Conservation (phyloP, 1,140 invertebrate species). For the Stenopsyche tienmushanensis region DNA sequence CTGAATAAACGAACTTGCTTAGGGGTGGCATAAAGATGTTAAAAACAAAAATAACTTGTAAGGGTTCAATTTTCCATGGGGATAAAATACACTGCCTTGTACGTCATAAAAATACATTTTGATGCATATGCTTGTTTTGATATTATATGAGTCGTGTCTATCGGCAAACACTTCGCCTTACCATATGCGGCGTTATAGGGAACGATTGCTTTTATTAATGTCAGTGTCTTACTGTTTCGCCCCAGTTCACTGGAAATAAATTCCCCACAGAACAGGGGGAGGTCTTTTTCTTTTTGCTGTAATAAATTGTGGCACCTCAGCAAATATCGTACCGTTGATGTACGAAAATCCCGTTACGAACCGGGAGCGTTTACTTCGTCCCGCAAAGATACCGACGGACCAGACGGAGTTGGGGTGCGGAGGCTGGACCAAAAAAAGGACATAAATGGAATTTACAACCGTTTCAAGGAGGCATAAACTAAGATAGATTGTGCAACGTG, state of each 20-base stretch:
- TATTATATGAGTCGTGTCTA: too few species aligned
- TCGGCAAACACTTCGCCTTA: too few species aligned
- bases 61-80: too few species aligned
- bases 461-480: slow-evolving; percentile 39
- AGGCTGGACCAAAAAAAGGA: slow-evolving; percentile 39
- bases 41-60: too few species aligned
- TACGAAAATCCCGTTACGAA: slow-evolving; percentile 36
- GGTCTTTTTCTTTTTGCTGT: slow-evolving; percentile 25
- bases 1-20: too few species aligned
- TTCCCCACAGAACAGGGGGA: slow-evolving; percentile 4
- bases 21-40: too few species aligned
- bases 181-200: too few species aligned
- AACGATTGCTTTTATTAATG: slow-evolving; percentile 18
- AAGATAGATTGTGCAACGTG: slow-evolving; percentile 40
- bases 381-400: slow-evolving; percentile 2
- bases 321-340: slow-evolving; percentile 35
- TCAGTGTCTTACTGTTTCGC: slow-evolving; percentile 3
- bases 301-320: slow-evolving; percentile 40
- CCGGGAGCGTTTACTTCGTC: slow-evolving; percentile 5
- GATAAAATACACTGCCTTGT: too few species aligned
- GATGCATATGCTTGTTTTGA: too few species aligned
- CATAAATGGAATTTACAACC: slow-evolving; percentile 42
- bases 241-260: slow-evolving; percentile 15
- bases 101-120: too few species aligned
- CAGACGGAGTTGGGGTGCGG: slow-evolving; percentile 2